Conservation (phyloP, 2,113 vertebrate species). For the Hippocampus guttulatus region DNA sequence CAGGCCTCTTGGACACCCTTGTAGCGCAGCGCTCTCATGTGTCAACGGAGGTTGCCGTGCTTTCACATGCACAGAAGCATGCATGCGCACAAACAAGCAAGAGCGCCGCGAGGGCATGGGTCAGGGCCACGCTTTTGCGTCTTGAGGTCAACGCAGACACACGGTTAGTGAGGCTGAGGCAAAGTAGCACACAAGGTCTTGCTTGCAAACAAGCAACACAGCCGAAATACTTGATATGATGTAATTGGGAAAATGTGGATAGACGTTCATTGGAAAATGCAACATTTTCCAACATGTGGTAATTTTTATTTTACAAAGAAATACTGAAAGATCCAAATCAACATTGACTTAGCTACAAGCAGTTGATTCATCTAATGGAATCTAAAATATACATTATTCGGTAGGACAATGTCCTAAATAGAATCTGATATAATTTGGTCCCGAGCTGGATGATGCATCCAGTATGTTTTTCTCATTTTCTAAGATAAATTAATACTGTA, state of each 20-base stretch:
- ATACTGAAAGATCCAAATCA: neutral
- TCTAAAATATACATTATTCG: too few relatives aligned
- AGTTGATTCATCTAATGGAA: too few relatives aligned
- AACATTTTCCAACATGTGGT: neutral
- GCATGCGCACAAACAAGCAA: constrained; percentile 9
- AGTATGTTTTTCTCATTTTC: neutral
- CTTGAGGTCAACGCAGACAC: neutral
- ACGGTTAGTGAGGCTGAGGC: neutral
- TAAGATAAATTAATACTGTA: too few relatives aligned
- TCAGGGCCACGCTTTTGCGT: neutral
- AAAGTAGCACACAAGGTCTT: neutral
- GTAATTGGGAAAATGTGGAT: neutral
- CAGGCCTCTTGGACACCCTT: constrained; percentile 39
- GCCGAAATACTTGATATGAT: neutral
- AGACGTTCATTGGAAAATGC: neutral
- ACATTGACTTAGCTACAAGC: too few relatives aligned
- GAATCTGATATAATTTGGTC: neutral
- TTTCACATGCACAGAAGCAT: constrained; percentile 7
- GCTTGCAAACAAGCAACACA: neutral
- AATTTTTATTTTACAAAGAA: neutral
- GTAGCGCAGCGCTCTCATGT: constrained; percentile 35
- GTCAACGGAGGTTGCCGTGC: constrained; percentile 33
- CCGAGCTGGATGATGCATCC: neutral
- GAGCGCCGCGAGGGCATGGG: neutral
- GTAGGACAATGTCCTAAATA: neutral